A percentile compares a stretch with the other conserved stretches of the same genome.
phyloP scores from a whole-genome alignment of 2,797 vertebrate species.

The Anableps anableps region DNA sequence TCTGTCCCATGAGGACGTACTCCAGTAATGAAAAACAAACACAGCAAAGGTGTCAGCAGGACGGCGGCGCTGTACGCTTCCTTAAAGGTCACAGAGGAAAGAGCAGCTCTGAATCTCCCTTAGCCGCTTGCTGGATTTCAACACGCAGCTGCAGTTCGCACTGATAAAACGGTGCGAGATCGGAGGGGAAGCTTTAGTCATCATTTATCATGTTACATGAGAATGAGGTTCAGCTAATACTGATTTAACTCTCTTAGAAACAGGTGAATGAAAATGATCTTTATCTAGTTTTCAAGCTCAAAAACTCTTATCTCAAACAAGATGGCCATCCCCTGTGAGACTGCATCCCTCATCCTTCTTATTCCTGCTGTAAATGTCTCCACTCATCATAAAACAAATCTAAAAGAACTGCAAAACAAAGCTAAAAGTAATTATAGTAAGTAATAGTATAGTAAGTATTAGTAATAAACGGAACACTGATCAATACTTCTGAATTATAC shows the following conservation, averaged over 20 bases:
- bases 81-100: not conserved
- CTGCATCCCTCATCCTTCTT: not conserved
- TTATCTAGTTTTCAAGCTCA: not conserved
- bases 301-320: not conserved
- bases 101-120: not conserved
- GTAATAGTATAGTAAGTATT: too few species aligned
- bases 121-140: not conserved
- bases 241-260: not conserved
- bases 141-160: not conserved
- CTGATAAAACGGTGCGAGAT: not conserved
- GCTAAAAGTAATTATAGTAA: too few species aligned
- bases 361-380: not conserved
- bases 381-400: too few species aligned
- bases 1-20: conserved; percentile 34
- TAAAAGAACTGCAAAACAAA: too few species aligned
- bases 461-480: too few species aligned
- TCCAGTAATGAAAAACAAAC: conserved; percentile 56
- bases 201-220: not conserved
- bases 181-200: not conserved
- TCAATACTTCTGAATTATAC: too few species aligned
- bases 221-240: not conserved
- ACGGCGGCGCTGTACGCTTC: not conserved
- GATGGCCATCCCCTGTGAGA: not conserved
- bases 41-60: conserved; percentile 25
- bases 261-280: too few species aligned